Evolutionary conservation across 1,140 invertebrate genomes (phyloP), one percentile per base, ranked within the genome.

Genomic region (Druon quercuslanigerum): DNA sequence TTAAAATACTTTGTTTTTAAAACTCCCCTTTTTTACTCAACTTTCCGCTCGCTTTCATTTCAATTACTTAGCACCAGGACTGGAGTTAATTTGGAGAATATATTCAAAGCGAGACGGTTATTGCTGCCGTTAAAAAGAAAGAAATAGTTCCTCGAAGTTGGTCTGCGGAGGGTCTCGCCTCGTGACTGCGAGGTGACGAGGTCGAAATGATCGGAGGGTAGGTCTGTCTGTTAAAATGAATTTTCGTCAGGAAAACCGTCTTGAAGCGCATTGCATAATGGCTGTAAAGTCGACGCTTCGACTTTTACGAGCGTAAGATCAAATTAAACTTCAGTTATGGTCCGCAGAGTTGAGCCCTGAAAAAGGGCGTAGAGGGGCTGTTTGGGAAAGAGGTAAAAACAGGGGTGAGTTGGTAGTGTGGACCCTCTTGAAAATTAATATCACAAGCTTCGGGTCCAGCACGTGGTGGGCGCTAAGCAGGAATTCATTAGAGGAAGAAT

Each of bases 271-370:
- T 80, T 73, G 71, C 77, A 79, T 70, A 74, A 79, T 75, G 74
- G 79, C 78, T 79, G 79, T 80, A 77, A 84, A 77, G 76, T 79
- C 73, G 72, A 50, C 71, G 54, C 51, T 17, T 77, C 60, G 57
- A 82, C 74, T 83, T 86, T 85, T 85, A 85, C 78, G 81, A 84
- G 75, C 79, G 81, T 75, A 70, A 79, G 79, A 86, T 84, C 78
- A 82, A 84, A 86, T 85, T 84, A 85, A 82, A 83, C 79, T 81
- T 82, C 75, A 75, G 80, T 86, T 83, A 84, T 78, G 78, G 82
- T 83, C 72, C 74, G 74, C 76, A 70, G 20, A 40, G 60, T 66
- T 40, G 25, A 66, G 40, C 25, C 14, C 46, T 33, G 60, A 40
- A 66, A n/a, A 56, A 56, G 54, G 60, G 60, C 33, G 25, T 14